Evolutionary conservation across 2,888 invertebrate genomes (phyloP), one percentile per base, ranked within the genome.

Genomic region (Macrophya alboannulata): DNA sequence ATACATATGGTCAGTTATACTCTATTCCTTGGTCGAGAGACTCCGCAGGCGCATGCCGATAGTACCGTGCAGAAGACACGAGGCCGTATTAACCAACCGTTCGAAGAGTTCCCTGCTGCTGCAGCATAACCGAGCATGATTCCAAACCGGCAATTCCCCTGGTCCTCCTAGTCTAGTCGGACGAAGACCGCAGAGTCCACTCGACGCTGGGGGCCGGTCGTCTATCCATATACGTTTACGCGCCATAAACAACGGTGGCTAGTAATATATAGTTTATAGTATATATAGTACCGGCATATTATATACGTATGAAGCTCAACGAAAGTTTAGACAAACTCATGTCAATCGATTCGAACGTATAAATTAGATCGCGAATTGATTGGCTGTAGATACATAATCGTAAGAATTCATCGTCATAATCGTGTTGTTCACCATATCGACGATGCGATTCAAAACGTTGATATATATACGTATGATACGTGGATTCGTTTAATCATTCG

Each of bases 151-250:
- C 83, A 68, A 65, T 81, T 81, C 68, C 48, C 25, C 83, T 45
- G 83, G 43, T 62, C 37, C 37, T 9, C 45, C 68, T 68, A 25
- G 68, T 48, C 68, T 83, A 17, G 68, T 48, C 68, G 48, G 62
- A 43, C 81, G 62, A 81, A 68, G 48, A 31, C 81, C 40, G 37
- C 21, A 51, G 31, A 31, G 77, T 83, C 48, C 48, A 83, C 71
- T 45, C 83, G 31, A 68, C 71, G 43, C 68, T 59, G 65, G 65
- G 68, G 68, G 45, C 83, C 68, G 83, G 83, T 83, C 48, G 83
- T 77, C 31, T 83, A 68, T 83, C 83, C 83, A 83, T 83, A 83
- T 83, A 68, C 83, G 83, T 83, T 83, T 68, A 83, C 83, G 45
- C 65, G 51, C 83, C 83, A 83, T 83, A 83, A 83, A 68, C 83